Evolutionary conservation across 2,113 vertebrate genomes (phyloP).

Genomic region (Sinocyclocheilus maitianheensis): DNA sequence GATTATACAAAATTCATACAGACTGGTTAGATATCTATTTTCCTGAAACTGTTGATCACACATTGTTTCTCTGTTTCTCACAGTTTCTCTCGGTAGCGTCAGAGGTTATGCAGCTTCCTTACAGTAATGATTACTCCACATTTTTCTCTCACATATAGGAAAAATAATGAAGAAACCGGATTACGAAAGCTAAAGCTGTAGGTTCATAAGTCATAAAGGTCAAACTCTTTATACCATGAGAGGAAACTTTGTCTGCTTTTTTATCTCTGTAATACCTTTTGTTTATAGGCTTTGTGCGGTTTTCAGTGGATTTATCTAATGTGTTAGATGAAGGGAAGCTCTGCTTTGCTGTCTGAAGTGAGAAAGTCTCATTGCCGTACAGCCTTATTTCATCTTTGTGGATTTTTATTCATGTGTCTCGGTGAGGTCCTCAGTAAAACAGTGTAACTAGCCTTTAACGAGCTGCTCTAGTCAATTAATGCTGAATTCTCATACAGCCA

Average conservation of each 20-base stretch:
- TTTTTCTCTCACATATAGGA: not conserved
- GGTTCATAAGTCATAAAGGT: not conserved
- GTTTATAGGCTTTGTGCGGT: not conserved
- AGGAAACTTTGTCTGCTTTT: not conserved
- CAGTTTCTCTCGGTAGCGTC: not conserved
- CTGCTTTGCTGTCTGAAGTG: not conserved
- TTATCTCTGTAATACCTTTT: not conserved
- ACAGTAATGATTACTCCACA: not conserved
- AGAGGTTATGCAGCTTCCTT: not conserved
- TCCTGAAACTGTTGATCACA: constrained; percentile 2
- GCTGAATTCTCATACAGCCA: not conserved
- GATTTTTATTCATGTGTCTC: constrained; percentile 33
- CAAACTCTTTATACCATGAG: not conserved
- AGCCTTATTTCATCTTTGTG: constrained; percentile 5
- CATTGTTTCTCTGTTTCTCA: not conserved
- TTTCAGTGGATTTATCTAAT: not conserved
- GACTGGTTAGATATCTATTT: not conserved
- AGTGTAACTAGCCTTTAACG: constrained; percentile 8
- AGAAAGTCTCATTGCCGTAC: not conserved
- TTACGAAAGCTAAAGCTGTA: not conserved
- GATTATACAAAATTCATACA: not conserved
- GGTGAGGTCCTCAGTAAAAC: not conserved
- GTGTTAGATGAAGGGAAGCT: not conserved
- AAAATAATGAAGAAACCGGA: not conserved
- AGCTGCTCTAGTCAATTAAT: constrained; percentile 29